Conservation (phyloP, 1,140 invertebrate species). For the Mizuhopecten yessoensis region DNA sequence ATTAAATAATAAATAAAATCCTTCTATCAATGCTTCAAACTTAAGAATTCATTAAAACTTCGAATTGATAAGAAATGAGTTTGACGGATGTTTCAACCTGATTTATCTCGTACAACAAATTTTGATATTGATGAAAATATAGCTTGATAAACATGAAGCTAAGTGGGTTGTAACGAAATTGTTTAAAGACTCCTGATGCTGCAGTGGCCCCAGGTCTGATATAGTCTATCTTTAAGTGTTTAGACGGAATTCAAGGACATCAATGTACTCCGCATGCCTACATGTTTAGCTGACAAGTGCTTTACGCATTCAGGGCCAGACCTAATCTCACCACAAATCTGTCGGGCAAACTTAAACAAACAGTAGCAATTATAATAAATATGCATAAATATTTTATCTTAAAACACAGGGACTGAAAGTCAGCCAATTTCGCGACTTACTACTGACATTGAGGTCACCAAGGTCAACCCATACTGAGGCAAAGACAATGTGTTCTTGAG, state of each 20-base stretch:
- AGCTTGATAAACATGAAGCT: too few relatives aligned
- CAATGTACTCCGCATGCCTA: background rate
- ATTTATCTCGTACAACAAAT: too few relatives aligned
- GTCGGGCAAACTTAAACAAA: slow-evolving; percentile 21
- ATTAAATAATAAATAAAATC: too few relatives aligned
- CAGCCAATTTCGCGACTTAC: background rate
- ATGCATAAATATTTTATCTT: slow-evolving; percentile 40
- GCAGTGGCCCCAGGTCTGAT: background rate
- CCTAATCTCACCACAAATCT: background rate
- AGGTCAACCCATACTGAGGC: background rate
- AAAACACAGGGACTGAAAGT: background rate
- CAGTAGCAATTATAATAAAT: slow-evolving; percentile 34
- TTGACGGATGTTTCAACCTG: too few relatives aligned
- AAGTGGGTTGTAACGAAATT: too few relatives aligned
- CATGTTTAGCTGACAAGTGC: slow-evolving; percentile 22
- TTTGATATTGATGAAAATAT: too few relatives aligned
- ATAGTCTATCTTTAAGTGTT: background rate
- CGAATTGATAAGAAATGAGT: too few relatives aligned
- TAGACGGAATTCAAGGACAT: too few relatives aligned
- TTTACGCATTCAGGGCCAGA: background rate
- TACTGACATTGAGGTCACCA: background rate
- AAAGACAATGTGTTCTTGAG: background rate
- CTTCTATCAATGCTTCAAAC: too few relatives aligned
- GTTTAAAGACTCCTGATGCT: too few relatives aligned
- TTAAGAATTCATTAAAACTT: too few relatives aligned